A percentile compares a stretch with the other conserved stretches of the same genome.
These are phyloP conservation scores for Papilio xuthus DNA, from an alignment of 1,140 invertebrate species.

Conservation along the genomic window DNA sequence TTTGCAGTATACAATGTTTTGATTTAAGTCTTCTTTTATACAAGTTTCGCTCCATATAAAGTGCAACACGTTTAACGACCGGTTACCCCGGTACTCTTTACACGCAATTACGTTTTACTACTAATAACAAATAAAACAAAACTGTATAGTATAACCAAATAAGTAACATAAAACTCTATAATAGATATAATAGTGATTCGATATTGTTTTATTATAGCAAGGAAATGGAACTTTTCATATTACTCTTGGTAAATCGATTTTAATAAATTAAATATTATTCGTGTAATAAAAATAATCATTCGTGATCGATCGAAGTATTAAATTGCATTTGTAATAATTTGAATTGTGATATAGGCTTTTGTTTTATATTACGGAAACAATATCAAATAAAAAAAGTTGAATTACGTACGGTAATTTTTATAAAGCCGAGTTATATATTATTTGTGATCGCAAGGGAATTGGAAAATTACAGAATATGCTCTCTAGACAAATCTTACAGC, in stretches of 20 bases:
- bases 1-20: background rate
- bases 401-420: background rate
- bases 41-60: background rate
- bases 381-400: background rate
- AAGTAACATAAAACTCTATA: background rate
- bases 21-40: background rate
- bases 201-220: background rate
- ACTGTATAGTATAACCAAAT: background rate
- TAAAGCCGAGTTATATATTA: background rate
- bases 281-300: background rate
- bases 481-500: no score
- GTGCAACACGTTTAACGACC: background rate
- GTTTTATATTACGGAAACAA: background rate
- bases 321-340: background rate
- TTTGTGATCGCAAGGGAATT: no score
- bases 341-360: background rate
- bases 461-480: no score
- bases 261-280: background rate
- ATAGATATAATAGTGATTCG: background rate
- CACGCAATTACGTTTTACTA: background rate
- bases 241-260: background rate
- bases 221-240: background rate
- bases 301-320: background rate
- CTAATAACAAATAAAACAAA: background rate
- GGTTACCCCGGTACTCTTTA: background rate